Evolutionary conservation across 2,113 vertebrate species (phyloP).

Genomic region (Laticauda laticaudata): DNA sequence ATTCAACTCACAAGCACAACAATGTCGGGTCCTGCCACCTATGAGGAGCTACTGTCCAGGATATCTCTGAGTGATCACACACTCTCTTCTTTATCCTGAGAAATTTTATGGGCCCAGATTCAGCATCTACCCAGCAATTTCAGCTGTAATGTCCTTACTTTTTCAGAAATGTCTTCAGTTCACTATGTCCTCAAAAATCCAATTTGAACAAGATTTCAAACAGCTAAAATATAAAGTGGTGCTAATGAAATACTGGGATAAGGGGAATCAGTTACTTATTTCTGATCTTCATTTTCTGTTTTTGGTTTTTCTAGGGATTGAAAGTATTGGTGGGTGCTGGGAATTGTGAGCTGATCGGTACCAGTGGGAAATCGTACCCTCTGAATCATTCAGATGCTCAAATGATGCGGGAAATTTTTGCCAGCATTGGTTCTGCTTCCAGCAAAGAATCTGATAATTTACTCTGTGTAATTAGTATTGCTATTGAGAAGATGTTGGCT

Average conservation of each 20-base stretch:
- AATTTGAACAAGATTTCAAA: background rate
- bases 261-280: background rate
- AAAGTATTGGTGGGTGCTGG: conserved; percentile 88
- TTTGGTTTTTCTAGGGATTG: conserved; percentile 73
- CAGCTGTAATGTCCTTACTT: background rate
- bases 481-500: conserved; percentile 81
- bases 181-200: too few relatives aligned
- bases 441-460: conserved; percentile 75
- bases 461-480: conserved; percentile 80
- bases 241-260: background rate
- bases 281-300: background rate
- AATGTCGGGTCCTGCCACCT: background rate
- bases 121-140: background rate
- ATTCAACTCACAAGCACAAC: background rate
- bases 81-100: too few relatives aligned
- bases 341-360: conserved; percentile 72
- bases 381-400: conserved; percentile 80
- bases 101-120: too few relatives aligned
- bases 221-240: background rate
- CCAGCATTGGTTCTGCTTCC: conserved; percentile 92
- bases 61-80: background rate
- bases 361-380: conserved; percentile 50
- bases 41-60: background rate
- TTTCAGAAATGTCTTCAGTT: too few relatives aligned
- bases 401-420: conserved; percentile 92